Percentiles rank a stretch among this genome's conserved stretches.
These are phyloP conservation scores for Chlorops oryzae DNA, from an alignment of 1,140 invertebrate species.

Conservation along the genomic window DNA sequence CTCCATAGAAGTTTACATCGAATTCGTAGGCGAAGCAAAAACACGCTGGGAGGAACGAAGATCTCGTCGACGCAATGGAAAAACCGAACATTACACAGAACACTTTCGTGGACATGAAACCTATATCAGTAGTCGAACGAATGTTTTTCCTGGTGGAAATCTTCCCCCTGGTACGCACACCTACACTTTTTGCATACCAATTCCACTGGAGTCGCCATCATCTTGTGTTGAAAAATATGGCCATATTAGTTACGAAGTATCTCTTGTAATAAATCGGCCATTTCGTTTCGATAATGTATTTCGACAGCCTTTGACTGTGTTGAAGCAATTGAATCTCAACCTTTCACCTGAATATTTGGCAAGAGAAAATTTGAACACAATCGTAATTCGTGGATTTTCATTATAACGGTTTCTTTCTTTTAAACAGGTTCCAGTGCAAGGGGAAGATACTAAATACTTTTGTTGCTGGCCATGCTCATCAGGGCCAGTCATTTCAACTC, in stretches of 20 bases:
- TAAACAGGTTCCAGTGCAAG: conserved; percentile 16
- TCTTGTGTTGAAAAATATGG: conserved; percentile 68
- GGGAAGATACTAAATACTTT: conserved; percentile 29
- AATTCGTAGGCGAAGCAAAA: conserved; percentile 32
- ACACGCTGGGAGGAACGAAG: conserved; percentile 30
- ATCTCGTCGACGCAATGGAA: conserved; percentile 18
- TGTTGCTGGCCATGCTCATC: conserved; percentile 40
- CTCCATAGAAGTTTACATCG: conserved; percentile 35
- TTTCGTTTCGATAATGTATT: conserved; percentile 68
- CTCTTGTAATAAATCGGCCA: conserved; percentile 60
- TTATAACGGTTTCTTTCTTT: neutral
- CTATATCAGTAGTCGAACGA: conserved; percentile 22
- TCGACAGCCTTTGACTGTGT: conserved; percentile 64
- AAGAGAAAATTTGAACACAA: conserved; percentile 3
- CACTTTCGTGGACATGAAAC: conserved; percentile 24
- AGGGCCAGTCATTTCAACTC: conserved; percentile 25
- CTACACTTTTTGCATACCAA: conserved; percentile 31
- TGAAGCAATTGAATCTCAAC: conserved; percentile 69
- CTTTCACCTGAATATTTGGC: conserved; percentile 45
- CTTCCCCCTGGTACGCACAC: conserved; percentile 28
- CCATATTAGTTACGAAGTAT: conserved; percentile 61
- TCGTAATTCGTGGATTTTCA: neutral
- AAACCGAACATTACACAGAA: conserved; percentile 20
- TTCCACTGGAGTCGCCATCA: conserved; percentile 57
- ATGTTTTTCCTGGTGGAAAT: conserved; percentile 22